Base-by-base conservation (phyloP, 2,888 invertebrate species). In the Druceiella hillmani region DNA sequence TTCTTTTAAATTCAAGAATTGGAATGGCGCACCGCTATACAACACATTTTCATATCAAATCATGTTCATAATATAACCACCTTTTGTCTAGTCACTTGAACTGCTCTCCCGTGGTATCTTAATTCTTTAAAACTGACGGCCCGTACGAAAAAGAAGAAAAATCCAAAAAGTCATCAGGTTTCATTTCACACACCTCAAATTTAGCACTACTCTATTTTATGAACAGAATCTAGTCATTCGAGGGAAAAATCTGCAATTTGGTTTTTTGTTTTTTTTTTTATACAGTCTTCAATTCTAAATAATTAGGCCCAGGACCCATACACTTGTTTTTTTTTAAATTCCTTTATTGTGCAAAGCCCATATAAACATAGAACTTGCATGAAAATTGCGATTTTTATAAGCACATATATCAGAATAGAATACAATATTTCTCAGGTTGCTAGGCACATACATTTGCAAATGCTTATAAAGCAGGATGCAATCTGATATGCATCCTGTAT, bases 401-500 rank as follows among this genome's bases (percentile, higher is more conserved):
- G 41, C 46, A 41, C 47, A 50, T 24, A 38, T 36, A 24, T 45
- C 42, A 27, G n/a, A n/a, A n/a, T n/a, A n/a, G n/a, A n/a, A n/a
- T n/a, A n/a, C n/a, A n/a, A n/a, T n/a, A n/a, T n/a, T n/a, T n/a
- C n/a, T n/a, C n/a, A n/a, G n/a, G n/a, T n/a, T n/a, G n/a, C n/a
- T n/a, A n/a, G n/a, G n/a, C n/a, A n/a, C n/a, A n/a, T n/a, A n/a
- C n/a, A n/a, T n/a, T n/a, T n/a, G n/a, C n/a, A n/a, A n/a, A n/a
- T n/a, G n/a, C n/a, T n/a, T n/a, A n/a, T n/a, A n/a, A n/a, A n/a
- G n/a, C 44, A 48, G 20, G 44, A 40, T n/a, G 46, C 48, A 16
- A 50, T 49, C 34, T 50, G 40, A 40, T 50, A 48, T 27, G 46
- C 49, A 13, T 45, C 50, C 33, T 46, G 36, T 17, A 17, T 41